These are phyloP conservation scores for Anorthoa munda DNA, from an alignment of 2,888 invertebrate species.

Conservation along the genomic window DNA sequence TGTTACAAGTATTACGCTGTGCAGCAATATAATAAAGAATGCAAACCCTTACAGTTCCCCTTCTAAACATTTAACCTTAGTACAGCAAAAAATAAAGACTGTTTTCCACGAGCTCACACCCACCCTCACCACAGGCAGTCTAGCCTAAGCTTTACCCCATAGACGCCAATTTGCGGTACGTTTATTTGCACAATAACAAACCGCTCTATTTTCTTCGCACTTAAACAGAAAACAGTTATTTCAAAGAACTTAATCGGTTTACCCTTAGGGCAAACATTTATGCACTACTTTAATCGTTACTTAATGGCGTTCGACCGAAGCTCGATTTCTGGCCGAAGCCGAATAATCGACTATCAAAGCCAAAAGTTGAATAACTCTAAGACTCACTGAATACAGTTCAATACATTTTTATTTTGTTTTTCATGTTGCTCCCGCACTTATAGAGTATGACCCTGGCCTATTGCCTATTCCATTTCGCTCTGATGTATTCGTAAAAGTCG, in stretches of 20 bases:
- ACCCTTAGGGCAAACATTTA: conserved; percentile 29
- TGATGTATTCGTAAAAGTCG: too few relatives aligned
- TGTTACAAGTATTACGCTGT: not conserved
- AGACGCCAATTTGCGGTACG: conserved; percentile 47
- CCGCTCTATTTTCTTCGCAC: conserved; percentile 30
- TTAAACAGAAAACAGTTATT: conserved; percentile 36
- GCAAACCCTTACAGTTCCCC: conserved; percentile 2
- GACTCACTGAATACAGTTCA: too few relatives aligned
- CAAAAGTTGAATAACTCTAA: too few relatives aligned
- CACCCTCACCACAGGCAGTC: conserved; percentile 38
- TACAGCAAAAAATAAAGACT: conserved; percentile 40
- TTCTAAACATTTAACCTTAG: conserved; percentile 6
- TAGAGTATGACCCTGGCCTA: too few relatives aligned
- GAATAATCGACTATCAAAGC: too few relatives aligned
- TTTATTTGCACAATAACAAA: conserved; percentile 41
- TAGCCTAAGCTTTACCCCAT: conserved; percentile 40
- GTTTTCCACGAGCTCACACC: conserved; percentile 38
- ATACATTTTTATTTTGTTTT: too few relatives aligned
- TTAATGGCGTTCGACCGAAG: conserved; percentile 5
- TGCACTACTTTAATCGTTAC: conserved; percentile 30
- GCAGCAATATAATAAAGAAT: not conserved
- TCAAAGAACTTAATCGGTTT: conserved; percentile 36
- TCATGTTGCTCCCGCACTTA: too few relatives aligned
- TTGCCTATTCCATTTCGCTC: too few relatives aligned
- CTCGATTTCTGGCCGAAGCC: conserved; percentile 3